Evolutionary conservation across 2,888 invertebrate genomes (phyloP).

Genomic region (Diplazon laetatorius): DNA sequence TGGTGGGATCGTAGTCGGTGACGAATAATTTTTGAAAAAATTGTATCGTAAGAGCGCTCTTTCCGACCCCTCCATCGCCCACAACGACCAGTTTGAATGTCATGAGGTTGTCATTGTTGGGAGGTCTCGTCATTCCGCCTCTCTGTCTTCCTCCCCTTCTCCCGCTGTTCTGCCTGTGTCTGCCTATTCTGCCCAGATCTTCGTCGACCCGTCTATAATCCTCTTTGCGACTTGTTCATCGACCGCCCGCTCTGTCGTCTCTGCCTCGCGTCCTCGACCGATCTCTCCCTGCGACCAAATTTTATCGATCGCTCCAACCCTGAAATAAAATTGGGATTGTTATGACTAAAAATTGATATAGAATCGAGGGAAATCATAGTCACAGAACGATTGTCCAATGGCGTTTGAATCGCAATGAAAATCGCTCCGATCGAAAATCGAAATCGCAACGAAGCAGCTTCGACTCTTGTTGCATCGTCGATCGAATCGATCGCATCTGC

Average conservation of each 20-base stretch:
- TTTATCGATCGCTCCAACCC: not conserved
- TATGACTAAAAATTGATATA: too few relatives aligned
- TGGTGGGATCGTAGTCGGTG: slow-evolving; percentile 97
- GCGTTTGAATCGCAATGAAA: too few relatives aligned
- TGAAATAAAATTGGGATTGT: not conserved
- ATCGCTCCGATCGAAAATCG: too few relatives aligned
- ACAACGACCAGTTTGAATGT: slow-evolving; percentile 96
- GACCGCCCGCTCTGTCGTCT: not conserved
- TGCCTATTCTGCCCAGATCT: slow-evolving; percentile 79
- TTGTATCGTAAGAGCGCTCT: slow-evolving; percentile 98
- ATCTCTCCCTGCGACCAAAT: slow-evolving; percentile 4
- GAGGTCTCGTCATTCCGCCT: slow-evolving; percentile 87
- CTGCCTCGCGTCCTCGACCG: not conserved
- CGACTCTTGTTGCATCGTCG: too few relatives aligned
- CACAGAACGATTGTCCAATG: too few relatives aligned
- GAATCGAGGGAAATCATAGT: too few relatives aligned
- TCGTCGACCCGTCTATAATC: slow-evolving; percentile 68
- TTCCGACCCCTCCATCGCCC: slow-evolving; percentile 97
- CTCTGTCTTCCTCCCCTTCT: slow-evolving; percentile 74
- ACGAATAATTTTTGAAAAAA: slow-evolving; percentile 97
- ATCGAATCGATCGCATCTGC: too few relatives aligned
- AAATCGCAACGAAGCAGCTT: too few relatives aligned
- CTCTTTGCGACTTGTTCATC: slow-evolving; percentile 40
- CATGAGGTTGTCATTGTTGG: slow-evolving; percentile 88
- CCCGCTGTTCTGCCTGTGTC: slow-evolving; percentile 75